These are phyloP conservation scores for Cephus sareptanus DNA, from an alignment of 2,888 invertebrate genomes.

Conservation along the genomic window DNA sequence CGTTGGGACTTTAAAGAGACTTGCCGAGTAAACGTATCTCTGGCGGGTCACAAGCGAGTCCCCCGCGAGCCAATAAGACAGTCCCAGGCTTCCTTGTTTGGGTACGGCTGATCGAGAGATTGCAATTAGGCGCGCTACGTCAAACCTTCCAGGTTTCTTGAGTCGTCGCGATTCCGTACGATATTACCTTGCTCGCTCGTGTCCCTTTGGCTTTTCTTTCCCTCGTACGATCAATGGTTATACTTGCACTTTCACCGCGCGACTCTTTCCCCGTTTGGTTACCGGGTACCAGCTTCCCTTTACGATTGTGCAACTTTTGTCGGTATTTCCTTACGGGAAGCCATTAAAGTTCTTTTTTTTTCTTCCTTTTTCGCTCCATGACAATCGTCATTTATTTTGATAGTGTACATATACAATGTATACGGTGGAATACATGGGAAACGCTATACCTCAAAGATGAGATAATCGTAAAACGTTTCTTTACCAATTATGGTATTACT, in stretches of 20 bases:
- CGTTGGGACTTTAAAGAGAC: background rate
- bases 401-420: background rate
- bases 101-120: constrained; percentile 39
- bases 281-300: background rate
- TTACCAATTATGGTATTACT: background rate
- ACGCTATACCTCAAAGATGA: background rate
- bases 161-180: background rate
- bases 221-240: constrained; percentile 29
- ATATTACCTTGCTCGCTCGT: background rate
- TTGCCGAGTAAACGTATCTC: background rate
- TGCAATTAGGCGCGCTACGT: constrained; percentile 50
- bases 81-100: constrained; percentile 47
- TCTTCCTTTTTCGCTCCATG: background rate
- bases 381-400: background rate
- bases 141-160: constrained; percentile 38
- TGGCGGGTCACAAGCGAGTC: background rate
- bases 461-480: background rate
- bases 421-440: background rate
- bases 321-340: background rate
- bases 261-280: background rate
- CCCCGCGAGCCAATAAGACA: constrained; percentile 32
- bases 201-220: constrained; percentile 21
- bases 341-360: background rate
- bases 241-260: background rate
- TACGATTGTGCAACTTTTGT: background rate